These are phyloP conservation scores for Procambarus clarkii DNA, from an alignment of 1,140 invertebrate species.

Conservation along the genomic window DNA sequence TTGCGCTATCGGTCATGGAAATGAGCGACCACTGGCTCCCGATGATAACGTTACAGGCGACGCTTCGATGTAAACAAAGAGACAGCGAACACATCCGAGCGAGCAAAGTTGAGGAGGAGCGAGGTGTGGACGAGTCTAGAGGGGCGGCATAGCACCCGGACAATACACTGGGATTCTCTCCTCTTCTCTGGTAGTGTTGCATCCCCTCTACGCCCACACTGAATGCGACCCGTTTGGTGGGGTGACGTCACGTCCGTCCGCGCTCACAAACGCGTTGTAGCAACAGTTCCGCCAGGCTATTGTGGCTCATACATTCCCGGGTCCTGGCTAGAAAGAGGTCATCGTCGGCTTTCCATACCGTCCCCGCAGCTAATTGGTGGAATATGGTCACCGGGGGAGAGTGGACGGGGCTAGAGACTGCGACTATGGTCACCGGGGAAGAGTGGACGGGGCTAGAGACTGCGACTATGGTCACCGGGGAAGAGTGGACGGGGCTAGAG, in stretches of 20 bases:
- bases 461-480: no score
- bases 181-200: constrained; percentile 15
- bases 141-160: neutral
- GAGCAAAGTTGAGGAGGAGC: neutral
- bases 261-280: constrained; percentile 34
- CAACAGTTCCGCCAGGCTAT: constrained; percentile 35
- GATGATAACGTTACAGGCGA: neutral
- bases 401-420: no score
- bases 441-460: no score
- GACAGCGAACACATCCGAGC: neutral
- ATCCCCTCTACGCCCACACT: constrained; percentile 16
- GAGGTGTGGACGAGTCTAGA: neutral
- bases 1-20: no score
- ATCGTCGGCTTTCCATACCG: constrained; percentile 16
- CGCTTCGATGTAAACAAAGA: neutral
- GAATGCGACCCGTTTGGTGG: constrained; percentile 17
- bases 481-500: no score
- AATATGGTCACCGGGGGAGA: no score
- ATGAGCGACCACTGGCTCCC: neutral
- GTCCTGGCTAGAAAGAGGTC: constrained; percentile 1
- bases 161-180: constrained; percentile 8
- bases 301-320: constrained; percentile 15
- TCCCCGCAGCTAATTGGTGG: no score
- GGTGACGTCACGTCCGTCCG: constrained; percentile 28
- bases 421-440: no score